Evolutionary conservation across 2,113 vertebrate species (phyloP).

Genomic region (Martes martes): DNA sequence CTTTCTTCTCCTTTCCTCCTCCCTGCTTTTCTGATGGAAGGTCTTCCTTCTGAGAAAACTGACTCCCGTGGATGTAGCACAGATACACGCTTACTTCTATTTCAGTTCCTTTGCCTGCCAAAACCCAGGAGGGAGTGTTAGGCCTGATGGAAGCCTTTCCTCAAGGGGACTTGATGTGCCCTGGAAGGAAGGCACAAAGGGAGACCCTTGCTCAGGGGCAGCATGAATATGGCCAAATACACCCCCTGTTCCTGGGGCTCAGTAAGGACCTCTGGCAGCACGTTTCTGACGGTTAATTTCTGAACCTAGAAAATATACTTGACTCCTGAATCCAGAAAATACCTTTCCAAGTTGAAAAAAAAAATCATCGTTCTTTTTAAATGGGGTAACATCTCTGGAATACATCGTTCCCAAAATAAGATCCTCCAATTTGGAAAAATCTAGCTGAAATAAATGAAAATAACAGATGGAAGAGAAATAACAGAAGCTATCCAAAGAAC

Average conservation of each 20-base stretch:
- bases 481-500: slow-evolving; percentile 77
- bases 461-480: slow-evolving; percentile 78
- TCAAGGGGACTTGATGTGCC: background rate
- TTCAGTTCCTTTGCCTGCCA: background rate
- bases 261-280: background rate
- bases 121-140: background rate
- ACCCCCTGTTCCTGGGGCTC: accelerated
- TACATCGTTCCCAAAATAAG: slow-evolving; percentile 75
- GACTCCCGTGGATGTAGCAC: background rate
- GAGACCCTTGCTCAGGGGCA: background rate
- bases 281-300: background rate
- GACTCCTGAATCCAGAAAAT: slow-evolving; percentile 29
- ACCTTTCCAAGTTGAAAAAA: background rate
- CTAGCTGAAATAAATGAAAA: slow-evolving; percentile 79
- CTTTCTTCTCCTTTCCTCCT: background rate
- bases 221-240: accelerated
- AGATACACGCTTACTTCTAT: background rate
- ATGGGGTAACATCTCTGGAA: slow-evolving; percentile 74
- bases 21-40: background rate
- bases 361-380: slow-evolving; percentile 56
- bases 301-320: slow-evolving; percentile 6
- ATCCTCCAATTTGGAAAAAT: slow-evolving; percentile 76
- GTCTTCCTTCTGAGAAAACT: background rate
- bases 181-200: background rate
- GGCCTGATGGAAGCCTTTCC: background rate